Conservation (phyloP, 1,140 invertebrate species). For the Drosophila tani region DNA sequence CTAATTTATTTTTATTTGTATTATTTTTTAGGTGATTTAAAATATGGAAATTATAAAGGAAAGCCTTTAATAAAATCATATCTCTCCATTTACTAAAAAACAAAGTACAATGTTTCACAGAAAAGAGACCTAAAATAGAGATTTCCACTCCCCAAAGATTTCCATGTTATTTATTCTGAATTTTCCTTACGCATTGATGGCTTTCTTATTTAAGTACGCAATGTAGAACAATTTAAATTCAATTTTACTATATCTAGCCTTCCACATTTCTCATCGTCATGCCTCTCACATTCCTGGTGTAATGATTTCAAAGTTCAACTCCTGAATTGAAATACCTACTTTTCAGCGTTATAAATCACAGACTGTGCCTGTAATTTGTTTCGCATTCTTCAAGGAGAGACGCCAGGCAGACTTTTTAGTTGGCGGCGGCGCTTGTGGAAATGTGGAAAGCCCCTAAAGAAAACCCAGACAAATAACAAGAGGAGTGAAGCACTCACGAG, state of each 20-base stretch:
- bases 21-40: too few species aligned
- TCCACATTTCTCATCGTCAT: slow-evolving; percentile 10
- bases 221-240: slow-evolving; percentile 9
- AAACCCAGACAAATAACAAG: slow-evolving; percentile 55
- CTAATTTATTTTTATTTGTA: too few species aligned
- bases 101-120: neutral
- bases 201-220: neutral
- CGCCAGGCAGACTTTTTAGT: slow-evolving; percentile 27
- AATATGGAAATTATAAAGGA: too few species aligned
- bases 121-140: neutral
- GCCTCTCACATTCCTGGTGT: slow-evolving; percentile 11
- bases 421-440: neutral
- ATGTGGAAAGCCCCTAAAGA: slow-evolving; percentile 31
- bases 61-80: too few species aligned
- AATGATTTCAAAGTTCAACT: slow-evolving; percentile 31
- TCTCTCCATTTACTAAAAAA: too few species aligned
- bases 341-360: slow-evolving; percentile 39
- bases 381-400: slow-evolving; percentile 63
- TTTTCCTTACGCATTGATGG: neutral
- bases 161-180: neutral
- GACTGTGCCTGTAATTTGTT: slow-evolving; percentile 63
- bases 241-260: slow-evolving; percentile 7
- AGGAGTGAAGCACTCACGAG: slow-evolving; percentile 22
- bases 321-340: slow-evolving; percentile 52
- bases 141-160: neutral